phyloP scores from a whole-genome alignment of 2,113 vertebrate species.

The Mobula birostris region DNA sequence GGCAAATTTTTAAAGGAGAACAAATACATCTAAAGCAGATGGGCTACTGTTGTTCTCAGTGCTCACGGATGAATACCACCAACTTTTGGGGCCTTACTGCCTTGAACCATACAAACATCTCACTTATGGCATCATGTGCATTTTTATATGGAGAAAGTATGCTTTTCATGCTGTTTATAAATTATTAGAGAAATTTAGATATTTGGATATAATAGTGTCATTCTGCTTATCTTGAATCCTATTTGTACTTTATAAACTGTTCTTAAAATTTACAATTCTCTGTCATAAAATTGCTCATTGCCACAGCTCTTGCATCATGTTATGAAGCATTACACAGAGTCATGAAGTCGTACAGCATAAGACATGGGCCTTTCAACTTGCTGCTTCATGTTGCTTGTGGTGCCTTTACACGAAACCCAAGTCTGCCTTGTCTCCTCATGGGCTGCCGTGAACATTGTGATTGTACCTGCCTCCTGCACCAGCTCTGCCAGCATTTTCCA shows the following conservation, averaged over 20 bases:
- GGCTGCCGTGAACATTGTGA: no score
- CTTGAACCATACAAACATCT: slow-evolving; percentile 2
- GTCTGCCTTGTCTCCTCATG: no score
- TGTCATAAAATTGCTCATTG: neutral
- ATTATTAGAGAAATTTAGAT: neutral
- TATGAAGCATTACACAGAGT: neutral
- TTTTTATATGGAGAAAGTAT: neutral
- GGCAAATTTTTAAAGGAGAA: neutral
- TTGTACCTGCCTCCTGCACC: no score
- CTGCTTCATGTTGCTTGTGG: no score
- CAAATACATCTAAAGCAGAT: neutral
- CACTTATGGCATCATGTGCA: neutral
- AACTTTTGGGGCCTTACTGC: neutral
- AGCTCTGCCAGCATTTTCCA: no score
- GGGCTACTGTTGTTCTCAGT: neutral
- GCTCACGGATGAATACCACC: neutral
- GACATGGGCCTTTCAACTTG: no score
- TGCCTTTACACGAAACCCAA: no score
- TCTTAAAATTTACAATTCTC: no score
- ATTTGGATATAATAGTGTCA: no score
- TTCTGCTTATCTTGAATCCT: no score
- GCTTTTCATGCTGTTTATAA: neutral
- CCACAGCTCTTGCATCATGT: neutral
- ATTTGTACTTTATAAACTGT: no score
- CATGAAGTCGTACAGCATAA: no score